These are phyloP conservation scores for Xiphophorus hellerii DNA, from an alignment of 2,113 vertebrate genomes.

Conservation along the genomic window DNA sequence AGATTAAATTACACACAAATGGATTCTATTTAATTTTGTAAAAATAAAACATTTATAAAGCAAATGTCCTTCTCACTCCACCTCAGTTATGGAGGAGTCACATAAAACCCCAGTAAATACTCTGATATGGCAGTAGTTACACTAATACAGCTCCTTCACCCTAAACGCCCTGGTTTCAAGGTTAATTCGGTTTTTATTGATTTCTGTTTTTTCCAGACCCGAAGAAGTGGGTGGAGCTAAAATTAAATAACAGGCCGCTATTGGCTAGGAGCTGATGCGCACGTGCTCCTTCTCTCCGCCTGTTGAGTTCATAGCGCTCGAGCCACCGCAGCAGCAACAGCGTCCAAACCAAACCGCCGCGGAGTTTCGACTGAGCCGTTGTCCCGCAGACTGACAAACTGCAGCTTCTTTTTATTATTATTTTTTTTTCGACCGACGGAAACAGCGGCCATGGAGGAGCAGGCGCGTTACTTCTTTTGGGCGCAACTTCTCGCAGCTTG, in stretches of 20 bases:
- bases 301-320: slow-evolving; percentile 41
- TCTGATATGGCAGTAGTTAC: background rate
- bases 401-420: background rate
- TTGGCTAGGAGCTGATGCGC: slow-evolving; percentile 68
- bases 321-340: background rate
- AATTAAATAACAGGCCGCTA: slow-evolving; percentile 45
- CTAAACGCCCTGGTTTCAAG: slow-evolving; percentile 18
- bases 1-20: background rate
- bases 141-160: background rate
- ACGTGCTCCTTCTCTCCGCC: slow-evolving; percentile 68
- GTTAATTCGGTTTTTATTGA: slow-evolving; percentile 17
- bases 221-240: slow-evolving; percentile 46
- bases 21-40: background rate
- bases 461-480: slow-evolving; percentile 22
- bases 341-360: background rate
- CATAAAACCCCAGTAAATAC: no score
- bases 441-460: slow-evolving; percentile 63
- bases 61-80: no score
- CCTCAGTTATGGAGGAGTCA: no score
- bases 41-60: no score
- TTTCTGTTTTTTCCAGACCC: background rate
- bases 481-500: slow-evolving; percentile 60
- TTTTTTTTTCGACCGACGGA: background rate
- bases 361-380: background rate
- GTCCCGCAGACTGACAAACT: background rate